A percentile compares a stretch with the other conserved stretches of the same genome.
Conservation (phyloP, 1,140 invertebrate species). For the Atta texana region DNA sequence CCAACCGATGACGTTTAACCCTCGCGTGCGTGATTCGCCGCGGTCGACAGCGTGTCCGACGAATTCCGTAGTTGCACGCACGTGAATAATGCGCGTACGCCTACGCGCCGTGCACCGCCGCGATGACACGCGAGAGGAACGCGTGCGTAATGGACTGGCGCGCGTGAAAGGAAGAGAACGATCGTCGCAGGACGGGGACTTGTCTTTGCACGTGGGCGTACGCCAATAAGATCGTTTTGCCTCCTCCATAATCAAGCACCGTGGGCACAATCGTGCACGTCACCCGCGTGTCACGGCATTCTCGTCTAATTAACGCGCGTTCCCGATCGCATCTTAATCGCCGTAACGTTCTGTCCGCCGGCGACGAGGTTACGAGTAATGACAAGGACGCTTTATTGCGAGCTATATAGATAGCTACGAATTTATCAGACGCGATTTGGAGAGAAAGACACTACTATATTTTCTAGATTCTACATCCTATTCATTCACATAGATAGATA, state of each 20-base stretch:
- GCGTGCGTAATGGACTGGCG: slow-evolving; percentile 65
- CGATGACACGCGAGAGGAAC: slow-evolving; percentile 47
- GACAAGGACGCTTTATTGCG: slow-evolving; percentile 25
- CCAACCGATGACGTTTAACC: slow-evolving; percentile 51
- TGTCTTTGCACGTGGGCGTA: slow-evolving; percentile 64
- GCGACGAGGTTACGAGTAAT: slow-evolving; percentile 12
- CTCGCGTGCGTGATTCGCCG: slow-evolving; percentile 58
- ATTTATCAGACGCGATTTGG: slow-evolving; percentile 1
- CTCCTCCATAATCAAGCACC: slow-evolving; percentile 50
- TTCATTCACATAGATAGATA: background rate
- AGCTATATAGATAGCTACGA: slow-evolving; percentile 32
- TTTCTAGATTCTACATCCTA: background rate
- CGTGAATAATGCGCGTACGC: slow-evolving; percentile 73
- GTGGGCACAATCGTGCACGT: slow-evolving; percentile 28
- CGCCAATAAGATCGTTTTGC: slow-evolving; percentile 49
- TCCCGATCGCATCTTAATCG: slow-evolving; percentile 72
- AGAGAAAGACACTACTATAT: background rate
- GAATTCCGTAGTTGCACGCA: slow-evolving; percentile 67
- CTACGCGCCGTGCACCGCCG: slow-evolving; percentile 55
- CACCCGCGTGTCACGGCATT: slow-evolving; percentile 39
- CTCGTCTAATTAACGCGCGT: slow-evolving; percentile 71
- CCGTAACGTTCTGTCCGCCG: background rate
- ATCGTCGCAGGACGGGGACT: slow-evolving; percentile 40
- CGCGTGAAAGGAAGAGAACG: slow-evolving; percentile 48
- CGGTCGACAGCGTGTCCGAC: slow-evolving; percentile 54